Conservation (phyloP, 1,140 invertebrate species). For the Melanaphis sacchari region DNA sequence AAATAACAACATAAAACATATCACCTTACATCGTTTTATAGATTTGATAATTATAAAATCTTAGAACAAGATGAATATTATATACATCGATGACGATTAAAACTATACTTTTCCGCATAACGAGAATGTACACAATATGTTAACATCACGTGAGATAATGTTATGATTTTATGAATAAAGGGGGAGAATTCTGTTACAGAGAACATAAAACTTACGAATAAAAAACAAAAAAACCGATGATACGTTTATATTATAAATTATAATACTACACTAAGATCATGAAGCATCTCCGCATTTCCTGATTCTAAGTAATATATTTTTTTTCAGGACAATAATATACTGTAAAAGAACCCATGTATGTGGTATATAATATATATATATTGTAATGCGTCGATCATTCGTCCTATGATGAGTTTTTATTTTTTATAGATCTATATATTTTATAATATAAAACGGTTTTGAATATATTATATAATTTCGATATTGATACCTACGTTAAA, state of each 20-base stretch:
- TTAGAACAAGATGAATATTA: background rate
- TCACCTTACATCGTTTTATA: background rate
- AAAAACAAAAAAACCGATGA: background rate
- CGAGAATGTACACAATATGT: background rate
- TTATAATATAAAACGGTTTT: background rate
- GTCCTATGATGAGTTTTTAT: background rate
- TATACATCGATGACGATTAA: background rate
- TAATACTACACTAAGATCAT: background rate
- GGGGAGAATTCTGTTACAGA: background rate
- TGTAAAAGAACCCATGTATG: background rate
- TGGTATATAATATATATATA: background rate
- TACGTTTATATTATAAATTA: background rate
- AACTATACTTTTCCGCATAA: background rate
- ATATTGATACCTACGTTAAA: background rate
- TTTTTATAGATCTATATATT: background rate
- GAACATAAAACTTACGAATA: background rate
- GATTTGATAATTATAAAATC: background rate
- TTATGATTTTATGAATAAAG: background rate
- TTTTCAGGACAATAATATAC: background rate
- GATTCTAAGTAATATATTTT: background rate
- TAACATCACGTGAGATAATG: background rate
- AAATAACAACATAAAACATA: background rate
- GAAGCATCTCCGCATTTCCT: background rate
- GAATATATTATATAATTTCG: background rate
- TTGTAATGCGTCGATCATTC: background rate